Percentiles rank a stretch among this genome's conserved stretches.
These are phyloP conservation scores for Petromus typicus DNA, from an alignment of 2,113 vertebrate species.

Conservation along the genomic window DNA sequence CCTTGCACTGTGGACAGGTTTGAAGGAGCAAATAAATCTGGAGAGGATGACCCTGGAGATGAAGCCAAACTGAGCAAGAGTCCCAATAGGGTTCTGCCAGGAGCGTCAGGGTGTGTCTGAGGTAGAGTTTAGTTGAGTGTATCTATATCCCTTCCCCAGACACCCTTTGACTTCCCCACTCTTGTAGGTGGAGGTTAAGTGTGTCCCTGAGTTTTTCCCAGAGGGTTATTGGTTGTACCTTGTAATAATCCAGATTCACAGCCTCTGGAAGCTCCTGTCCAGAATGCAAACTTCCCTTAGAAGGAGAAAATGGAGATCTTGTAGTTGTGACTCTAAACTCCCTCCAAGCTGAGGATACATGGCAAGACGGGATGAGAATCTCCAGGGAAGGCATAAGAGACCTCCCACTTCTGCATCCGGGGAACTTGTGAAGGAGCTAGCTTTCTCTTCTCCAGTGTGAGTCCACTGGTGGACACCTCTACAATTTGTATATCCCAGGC, in stretches of 20 bases:
- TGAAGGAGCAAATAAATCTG: background rate
- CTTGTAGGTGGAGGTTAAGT: background rate
- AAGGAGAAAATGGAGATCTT: slow-evolving; percentile 47
- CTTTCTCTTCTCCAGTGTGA: background rate
- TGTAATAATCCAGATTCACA: background rate
- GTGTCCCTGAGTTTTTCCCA: background rate
- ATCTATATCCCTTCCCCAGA: background rate
- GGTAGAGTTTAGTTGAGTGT: background rate
- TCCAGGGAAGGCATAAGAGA: background rate
- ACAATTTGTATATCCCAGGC: fast-evolving
- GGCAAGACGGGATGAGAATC: background rate
- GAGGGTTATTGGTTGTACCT: background rate
- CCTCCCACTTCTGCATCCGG: background rate
- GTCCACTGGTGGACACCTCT: fast-evolving
- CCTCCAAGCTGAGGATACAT: slow-evolving; percentile 31
- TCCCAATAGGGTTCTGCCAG: background rate
- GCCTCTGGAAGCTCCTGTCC: background rate
- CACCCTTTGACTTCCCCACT: background rate
- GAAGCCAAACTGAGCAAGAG: background rate
- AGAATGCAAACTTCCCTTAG: background rate
- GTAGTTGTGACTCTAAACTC: background rate
- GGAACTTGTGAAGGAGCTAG: background rate
- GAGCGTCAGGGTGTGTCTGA: background rate
- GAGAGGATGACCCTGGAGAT: background rate
- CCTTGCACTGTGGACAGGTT: background rate